phyloP scores from a whole-genome alignment of 2,888 invertebrate genomes.

The Agrotis ipsilon region DNA sequence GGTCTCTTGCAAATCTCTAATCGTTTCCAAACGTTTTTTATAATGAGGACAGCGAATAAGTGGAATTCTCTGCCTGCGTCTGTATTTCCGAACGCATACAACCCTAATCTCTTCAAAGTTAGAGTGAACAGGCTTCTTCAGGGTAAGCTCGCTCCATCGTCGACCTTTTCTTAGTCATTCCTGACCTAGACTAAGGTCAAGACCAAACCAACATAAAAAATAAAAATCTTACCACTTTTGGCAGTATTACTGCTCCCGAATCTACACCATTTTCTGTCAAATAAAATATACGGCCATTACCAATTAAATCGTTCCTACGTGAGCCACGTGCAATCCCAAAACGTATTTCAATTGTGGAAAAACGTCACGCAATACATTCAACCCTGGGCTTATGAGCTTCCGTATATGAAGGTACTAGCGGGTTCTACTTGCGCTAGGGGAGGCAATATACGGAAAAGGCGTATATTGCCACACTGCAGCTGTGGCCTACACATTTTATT shows the following conservation, averaged over 20 bases:
- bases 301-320: slow-evolving; percentile 23
- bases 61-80: no score
- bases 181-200: no score
- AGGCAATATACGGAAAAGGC: slow-evolving; percentile 30
- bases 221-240: no score
- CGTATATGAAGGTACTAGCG: slow-evolving; percentile 1
- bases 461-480: slow-evolving; percentile 20
- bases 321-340: not conserved
- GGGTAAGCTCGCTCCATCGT: no score
- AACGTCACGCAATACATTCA: slow-evolving; percentile 45
- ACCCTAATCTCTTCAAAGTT: no score
- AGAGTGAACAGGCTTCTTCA: no score
- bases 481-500: slow-evolving; percentile 19
- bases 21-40: no score
- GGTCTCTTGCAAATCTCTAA: no score
- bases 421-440: not conserved
- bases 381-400: slow-evolving; percentile 27
- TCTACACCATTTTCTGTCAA: not conserved
- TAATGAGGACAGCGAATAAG: no score
- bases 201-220: no score
- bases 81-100: no score
- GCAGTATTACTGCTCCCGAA: not conserved
- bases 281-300: slow-evolving; percentile 17
- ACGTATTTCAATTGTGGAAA: slow-evolving; percentile 3
- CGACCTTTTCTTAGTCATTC: no score